Evolutionary conservation across 2,797 vertebrate species (phyloP).

Genomic region (Acipenser ruthenus): DNA sequence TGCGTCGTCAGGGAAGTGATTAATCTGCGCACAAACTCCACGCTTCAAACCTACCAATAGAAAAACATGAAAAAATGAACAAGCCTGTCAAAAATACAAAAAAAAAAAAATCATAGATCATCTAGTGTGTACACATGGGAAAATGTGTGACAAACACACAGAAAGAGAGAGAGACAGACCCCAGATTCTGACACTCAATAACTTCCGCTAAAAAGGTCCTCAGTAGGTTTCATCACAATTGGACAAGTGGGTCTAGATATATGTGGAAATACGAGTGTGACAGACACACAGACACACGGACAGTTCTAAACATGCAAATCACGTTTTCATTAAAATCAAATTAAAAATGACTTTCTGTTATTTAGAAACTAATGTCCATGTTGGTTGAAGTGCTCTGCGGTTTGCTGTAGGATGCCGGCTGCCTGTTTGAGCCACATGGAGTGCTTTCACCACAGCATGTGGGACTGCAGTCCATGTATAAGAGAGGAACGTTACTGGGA

Average conservation of each 20-base stretch:
- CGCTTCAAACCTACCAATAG: constrained; percentile 72
- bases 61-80: constrained; percentile 25
- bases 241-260: constrained; percentile 2
- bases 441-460: no score
- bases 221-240: no score
- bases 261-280: neutral
- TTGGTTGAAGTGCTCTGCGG: no score
- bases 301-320: neutral
- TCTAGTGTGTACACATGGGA: neutral
- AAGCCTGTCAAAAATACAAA: neutral
- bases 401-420: no score
- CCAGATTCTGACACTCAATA: constrained; percentile 12
- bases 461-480: no score
- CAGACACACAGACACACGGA: constrained; percentile 14
- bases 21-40: constrained; percentile 87
- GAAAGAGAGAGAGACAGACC: neutral
- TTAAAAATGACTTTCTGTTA: no score
- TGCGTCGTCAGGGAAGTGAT: constrained; percentile 90
- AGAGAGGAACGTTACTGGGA: no score
- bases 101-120: no score
- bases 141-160: neutral
- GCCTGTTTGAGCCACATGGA: no score
- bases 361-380: no score
- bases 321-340: no score
- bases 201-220: neutral